Conservation (phyloP, 2,888 invertebrate species). For the Andrena camellia region DNA sequence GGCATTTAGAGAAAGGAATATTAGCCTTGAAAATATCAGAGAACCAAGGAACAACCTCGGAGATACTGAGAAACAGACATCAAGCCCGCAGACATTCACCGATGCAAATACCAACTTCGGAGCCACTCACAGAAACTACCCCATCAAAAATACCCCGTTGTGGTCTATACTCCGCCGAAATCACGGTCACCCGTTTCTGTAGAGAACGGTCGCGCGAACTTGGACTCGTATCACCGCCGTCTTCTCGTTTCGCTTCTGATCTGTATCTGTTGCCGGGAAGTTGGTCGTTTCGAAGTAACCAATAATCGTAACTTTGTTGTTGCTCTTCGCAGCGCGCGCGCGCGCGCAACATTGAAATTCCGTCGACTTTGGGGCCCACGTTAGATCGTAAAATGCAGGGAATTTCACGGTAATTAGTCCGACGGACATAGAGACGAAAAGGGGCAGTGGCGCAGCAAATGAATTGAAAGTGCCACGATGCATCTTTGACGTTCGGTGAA, state of each 20-base stretch:
- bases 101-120: neutral
- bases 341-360: constrained; percentile 47
- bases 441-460: constrained; percentile 28
- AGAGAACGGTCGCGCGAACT: constrained; percentile 14
- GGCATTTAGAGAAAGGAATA: neutral
- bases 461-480: constrained; percentile 23
- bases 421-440: constrained; percentile 21
- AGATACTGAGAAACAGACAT: neutral
- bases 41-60: neutral
- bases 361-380: constrained; percentile 28
- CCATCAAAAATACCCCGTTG: neutral
- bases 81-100: no score
- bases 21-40: neutral
- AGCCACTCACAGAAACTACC: no score
- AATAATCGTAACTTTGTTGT: constrained; percentile 56
- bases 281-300: constrained; percentile 50
- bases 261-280: constrained; percentile 38
- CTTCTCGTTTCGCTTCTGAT: constrained; percentile 2
- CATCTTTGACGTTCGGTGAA: neutral
- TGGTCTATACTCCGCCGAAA: neutral
- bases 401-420: constrained; percentile 63
- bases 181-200: neutral
- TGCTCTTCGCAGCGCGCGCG: neutral
- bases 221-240: constrained; percentile 17
- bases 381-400: constrained; percentile 42